Evolutionary conservation across 2,797 vertebrate genomes (phyloP).

Genomic region (Microctenopoma steveboyesi): DNA sequence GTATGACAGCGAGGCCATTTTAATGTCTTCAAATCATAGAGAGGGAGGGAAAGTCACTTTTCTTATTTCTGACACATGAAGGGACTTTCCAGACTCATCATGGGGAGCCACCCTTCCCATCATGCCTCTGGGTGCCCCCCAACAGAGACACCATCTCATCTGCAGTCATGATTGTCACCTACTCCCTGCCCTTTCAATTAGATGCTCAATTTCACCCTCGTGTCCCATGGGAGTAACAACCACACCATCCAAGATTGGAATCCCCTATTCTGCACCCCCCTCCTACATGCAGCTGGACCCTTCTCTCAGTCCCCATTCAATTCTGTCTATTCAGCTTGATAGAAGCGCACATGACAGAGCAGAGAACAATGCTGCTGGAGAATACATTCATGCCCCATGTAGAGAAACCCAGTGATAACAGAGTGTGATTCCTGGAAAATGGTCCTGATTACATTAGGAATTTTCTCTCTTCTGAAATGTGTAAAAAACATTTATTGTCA

Average conservation of each 20-base stretch:
- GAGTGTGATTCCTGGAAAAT: neutral
- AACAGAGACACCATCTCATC: conserved; percentile 75
- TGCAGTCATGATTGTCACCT: conserved; percentile 83
- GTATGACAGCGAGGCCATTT: conserved; percentile 36
- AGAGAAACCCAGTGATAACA: conserved; percentile 35
- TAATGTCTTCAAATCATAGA: conserved; percentile 46
- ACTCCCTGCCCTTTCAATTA: conserved; percentile 85
- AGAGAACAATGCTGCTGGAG: conserved; percentile 57
- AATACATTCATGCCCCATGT: conserved; percentile 22
- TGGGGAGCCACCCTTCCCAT: conserved; percentile 49
- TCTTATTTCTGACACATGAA: conserved; percentile 63
- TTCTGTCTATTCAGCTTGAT: conserved; percentile 47
- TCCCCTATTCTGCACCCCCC: conserved; percentile 47
- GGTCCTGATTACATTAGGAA: conserved; percentile 5
- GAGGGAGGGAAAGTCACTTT: conserved; percentile 7
- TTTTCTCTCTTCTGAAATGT: neutral
- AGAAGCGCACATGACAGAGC: conserved; percentile 42
- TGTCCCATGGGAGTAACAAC: conserved; percentile 76
- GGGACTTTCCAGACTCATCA: conserved; percentile 64
- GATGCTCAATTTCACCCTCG: conserved; percentile 83
- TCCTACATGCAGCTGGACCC: conserved; percentile 45
- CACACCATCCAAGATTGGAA: conserved; percentile 79
- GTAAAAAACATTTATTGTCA: neutral
- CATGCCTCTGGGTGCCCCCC: conserved; percentile 49
- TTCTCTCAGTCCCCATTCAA: conserved; percentile 43